Percentiles rank a stretch among this genome's conserved stretches.
Conservation (phyloP, 2,888 invertebrate species). For the Linnaemya tessellans region DNA sequence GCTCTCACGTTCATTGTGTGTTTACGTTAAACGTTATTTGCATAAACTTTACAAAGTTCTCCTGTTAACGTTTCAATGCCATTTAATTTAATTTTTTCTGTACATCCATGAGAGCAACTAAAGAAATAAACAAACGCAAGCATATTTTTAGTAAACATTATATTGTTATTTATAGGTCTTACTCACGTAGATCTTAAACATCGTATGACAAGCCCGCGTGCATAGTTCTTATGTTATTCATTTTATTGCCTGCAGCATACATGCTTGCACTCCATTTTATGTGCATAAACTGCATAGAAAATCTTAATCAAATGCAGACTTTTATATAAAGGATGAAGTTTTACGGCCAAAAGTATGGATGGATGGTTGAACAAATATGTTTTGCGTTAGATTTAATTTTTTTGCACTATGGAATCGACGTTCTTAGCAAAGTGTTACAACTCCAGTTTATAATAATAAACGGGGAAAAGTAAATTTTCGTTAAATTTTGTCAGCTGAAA, state of each 20-base stretch:
- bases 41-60: conserved; percentile 34
- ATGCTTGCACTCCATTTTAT: neutral
- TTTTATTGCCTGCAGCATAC: neutral
- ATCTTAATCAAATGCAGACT: neutral
- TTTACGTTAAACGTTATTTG: conserved; percentile 31
- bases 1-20: neutral
- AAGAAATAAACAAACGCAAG: neutral
- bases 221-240: conserved; percentile 14
- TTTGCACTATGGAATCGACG: no score
- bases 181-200: conserved; percentile 32
- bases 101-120: neutral
- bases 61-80: conserved; percentile 22
- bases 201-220: conserved; percentile 16
- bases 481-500: neutral
- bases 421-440: no score
- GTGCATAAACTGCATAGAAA: neutral
- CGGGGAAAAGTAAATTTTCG: no score
- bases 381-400: neutral
- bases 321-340: neutral
- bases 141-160: conserved; percentile 7
- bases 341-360: neutral
- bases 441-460: no score
- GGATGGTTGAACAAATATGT: neutral
- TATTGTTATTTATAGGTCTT: conserved; percentile 41
- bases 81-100: neutral